Conservation (phyloP, 2,797 vertebrate species). For the Anas flavirostris region DNA sequence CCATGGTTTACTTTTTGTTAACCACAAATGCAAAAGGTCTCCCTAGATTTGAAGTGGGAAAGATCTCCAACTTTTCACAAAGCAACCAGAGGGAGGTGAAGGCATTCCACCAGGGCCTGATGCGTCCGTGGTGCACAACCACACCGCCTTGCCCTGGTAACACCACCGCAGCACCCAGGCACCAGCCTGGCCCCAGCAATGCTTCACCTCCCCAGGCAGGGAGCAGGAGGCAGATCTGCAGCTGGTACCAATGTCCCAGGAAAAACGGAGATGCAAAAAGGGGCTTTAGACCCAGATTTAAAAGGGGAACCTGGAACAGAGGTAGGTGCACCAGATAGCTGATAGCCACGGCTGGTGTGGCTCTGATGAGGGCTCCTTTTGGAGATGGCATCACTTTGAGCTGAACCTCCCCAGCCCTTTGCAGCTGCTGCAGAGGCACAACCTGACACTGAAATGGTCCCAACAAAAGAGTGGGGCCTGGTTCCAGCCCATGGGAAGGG, state of each 20-base stretch:
- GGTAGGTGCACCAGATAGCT: not conserved
- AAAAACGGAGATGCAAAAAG: not conserved
- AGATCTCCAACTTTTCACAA: not conserved
- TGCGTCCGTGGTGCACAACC: accelerated
- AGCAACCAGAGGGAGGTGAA: not conserved
- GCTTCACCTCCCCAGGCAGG: not conserved
- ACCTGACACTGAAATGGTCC: not conserved
- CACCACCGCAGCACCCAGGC: not conserved
- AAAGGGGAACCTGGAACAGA: not conserved
- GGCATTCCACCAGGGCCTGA: not conserved
- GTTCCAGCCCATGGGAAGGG: not conserved
- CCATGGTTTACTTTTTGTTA: constrained; percentile 10
- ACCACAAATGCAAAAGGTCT: not conserved
- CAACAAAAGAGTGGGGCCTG: not conserved
- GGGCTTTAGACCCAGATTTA: not conserved
- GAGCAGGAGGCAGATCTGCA: not conserved
- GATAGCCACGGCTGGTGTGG: accelerated
- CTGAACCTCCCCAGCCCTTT: not conserved
- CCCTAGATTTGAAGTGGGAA: not conserved
- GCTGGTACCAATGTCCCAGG: accelerated
- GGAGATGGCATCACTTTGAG: not conserved
- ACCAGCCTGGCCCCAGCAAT: accelerated
- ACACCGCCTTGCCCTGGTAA: accelerated
- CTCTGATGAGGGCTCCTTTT: not conserved
- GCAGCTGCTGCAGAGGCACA: accelerated